Base-by-base conservation (phyloP, 1,140 invertebrate genomes). In the Meloidogyne exigua region DNA sequence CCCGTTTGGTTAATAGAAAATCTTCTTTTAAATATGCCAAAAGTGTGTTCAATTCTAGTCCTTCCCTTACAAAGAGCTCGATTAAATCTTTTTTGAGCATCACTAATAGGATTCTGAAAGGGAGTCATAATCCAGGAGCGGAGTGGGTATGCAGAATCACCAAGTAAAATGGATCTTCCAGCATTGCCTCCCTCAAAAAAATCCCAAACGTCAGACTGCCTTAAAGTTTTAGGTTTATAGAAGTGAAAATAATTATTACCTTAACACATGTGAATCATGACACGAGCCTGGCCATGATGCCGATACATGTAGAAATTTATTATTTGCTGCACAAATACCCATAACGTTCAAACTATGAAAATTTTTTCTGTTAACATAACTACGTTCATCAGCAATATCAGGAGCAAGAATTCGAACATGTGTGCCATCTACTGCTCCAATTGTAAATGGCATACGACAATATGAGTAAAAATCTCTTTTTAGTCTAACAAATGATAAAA, bases 321-420 rank as follows among this genome's bases (percentile, higher is more conserved):
- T n/a, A n/a, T 65, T 65, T 25, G 63, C 63, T 10, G 9, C 18
- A 28, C 21, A 65, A 65, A 65, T 65, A 10, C 18, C 26, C 66
- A 18, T 28, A 10, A 67, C 66, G 28, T 67, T 28, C 10, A 67
- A 5, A 7, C 25, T 28, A 13, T 67, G 66, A 28, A 67, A 67
- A 26, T 67, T 67, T 36, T 67, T 67, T 18, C 66, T 23, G 15
- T 67, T 67, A 4, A 67, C 66, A 67, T 32, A 67, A 28, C 36
- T 26, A 1, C 66, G 25, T 28, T 67, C 66, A 67, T 32, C 36
- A 28, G 11, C 21, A 25, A 67, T 18, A 4, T 23, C 25, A 1
- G 66, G 66, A 10, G 66, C 66, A 28, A 15, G 25, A 3, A 67
- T 67, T 36, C 66, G 2, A 12, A 67, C 28, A 4, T 67, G 66